A percentile compares a stretch with the other conserved stretches of the same genome.
Conservation (phyloP, 2,888 invertebrate genomes). For the Acholoe squamosa region DNA sequence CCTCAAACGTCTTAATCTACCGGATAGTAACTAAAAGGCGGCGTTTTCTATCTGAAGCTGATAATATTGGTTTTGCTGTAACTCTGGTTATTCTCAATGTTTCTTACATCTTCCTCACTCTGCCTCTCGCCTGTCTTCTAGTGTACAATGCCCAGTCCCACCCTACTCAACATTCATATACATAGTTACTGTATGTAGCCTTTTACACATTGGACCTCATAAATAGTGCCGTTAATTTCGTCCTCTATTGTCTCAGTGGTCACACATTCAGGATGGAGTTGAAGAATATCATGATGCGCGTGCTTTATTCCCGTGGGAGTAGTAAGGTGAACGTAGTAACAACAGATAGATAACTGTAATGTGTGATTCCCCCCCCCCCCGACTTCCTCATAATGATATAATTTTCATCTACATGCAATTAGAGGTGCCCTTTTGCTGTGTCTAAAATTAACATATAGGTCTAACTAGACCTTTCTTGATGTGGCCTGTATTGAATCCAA, state of each 20-base stretch:
- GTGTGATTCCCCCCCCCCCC: too few relatives aligned
- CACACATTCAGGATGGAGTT: not conserved
- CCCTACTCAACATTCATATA: not conserved
- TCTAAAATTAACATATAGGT: too few relatives aligned
- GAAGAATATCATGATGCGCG: not conserved
- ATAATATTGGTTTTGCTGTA: not conserved
- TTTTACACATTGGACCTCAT: not conserved
- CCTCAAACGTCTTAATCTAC: not conserved
- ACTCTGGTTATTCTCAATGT: not conserved
- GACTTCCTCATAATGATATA: too few relatives aligned
- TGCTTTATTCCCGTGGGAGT: not conserved
- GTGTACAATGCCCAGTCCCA: not conserved
- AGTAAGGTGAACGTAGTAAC: too few relatives aligned
- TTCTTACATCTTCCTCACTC: not conserved
- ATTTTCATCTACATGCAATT: too few relatives aligned
- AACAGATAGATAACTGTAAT: too few relatives aligned
- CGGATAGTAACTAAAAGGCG: not conserved
- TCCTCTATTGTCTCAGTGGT: constrained; percentile 8
- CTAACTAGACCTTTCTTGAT: too few relatives aligned
- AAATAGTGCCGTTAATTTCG: constrained; percentile 26
- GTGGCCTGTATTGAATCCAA: too few relatives aligned
- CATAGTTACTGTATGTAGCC: not conserved
- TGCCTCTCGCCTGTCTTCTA: not conserved
- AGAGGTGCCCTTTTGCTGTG: too few relatives aligned
- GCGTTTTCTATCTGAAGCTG: not conserved